A percentile compares a stretch with the other conserved stretches of the same genome.
Conservation (phyloP, 2,113 vertebrate species). For the Jacana jacana region DNA sequence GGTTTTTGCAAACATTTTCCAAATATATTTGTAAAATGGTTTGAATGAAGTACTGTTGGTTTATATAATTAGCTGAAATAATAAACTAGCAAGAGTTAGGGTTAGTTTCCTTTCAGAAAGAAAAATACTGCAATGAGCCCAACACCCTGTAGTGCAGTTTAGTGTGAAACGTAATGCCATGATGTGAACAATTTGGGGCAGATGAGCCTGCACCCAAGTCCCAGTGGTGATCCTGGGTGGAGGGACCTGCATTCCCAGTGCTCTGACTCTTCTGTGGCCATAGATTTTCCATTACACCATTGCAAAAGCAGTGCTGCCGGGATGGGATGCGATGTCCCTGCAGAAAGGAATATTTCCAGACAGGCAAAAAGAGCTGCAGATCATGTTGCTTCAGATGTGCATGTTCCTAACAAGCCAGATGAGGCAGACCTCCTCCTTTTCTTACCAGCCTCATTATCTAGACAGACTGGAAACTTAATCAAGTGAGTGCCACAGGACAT, state of each 20-base stretch:
- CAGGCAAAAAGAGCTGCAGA: background rate
- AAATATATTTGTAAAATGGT: conserved; percentile 46
- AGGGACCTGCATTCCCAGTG: background rate
- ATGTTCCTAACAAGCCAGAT: background rate
- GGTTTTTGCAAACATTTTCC: conserved; percentile 25
- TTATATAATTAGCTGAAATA: conserved; percentile 57
- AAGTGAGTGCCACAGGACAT: background rate
- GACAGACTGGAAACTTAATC: background rate
- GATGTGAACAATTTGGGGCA: background rate
- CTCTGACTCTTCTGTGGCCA: background rate
- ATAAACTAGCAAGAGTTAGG: background rate
- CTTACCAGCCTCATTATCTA: background rate
- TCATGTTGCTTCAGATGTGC: background rate
- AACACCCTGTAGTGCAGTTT: background rate
- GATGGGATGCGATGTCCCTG: background rate
- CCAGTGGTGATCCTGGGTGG: background rate
- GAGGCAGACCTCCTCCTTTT: background rate
- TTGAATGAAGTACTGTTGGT: conserved; percentile 38
- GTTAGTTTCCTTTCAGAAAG: conserved; percentile 29
- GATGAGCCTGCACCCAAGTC: background rate
- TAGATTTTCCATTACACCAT: background rate
- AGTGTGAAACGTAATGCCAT: background rate
- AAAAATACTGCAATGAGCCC: background rate
- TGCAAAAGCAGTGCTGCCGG: background rate
- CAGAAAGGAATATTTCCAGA: background rate